These are phyloP conservation scores for Nicator chloris DNA, from an alignment of 2,113 vertebrate genomes.

Conservation along the genomic window DNA sequence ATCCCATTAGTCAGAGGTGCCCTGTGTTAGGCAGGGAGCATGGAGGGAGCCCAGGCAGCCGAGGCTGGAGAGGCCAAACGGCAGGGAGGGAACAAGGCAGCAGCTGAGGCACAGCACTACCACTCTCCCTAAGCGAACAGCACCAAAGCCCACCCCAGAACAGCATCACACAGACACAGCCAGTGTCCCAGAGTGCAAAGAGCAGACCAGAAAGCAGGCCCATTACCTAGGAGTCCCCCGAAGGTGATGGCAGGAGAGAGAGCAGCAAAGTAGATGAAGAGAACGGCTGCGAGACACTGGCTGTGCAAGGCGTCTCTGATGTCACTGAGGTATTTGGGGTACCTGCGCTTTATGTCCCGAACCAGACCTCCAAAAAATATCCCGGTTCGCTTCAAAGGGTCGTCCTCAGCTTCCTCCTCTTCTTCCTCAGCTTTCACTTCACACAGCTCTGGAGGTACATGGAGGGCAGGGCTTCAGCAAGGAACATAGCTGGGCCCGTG, in stretches of 20 bases:
- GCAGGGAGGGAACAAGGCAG: constrained; percentile 21
- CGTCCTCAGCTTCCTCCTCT: constrained; percentile 83
- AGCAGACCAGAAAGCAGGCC: constrained; percentile 61
- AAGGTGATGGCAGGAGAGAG: constrained; percentile 98
- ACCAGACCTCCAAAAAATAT: constrained; percentile 92
- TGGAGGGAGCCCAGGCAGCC: background rate
- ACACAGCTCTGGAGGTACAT: constrained; percentile 55
- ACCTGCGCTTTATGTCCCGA: constrained; percentile 91
- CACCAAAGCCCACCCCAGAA: constrained; percentile 31
- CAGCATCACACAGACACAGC: constrained; percentile 41
- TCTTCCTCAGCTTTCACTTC: constrained; percentile 81
- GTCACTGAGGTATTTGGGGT: constrained; percentile 91
- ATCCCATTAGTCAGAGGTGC: background rate
- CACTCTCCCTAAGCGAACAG: background rate
- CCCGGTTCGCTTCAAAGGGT: constrained; percentile 89
- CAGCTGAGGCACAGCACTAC: background rate
- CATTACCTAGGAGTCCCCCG: constrained; percentile 93
- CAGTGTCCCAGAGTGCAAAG: constrained; percentile 34
- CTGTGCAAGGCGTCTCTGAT: constrained; percentile 89
- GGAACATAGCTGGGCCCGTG: background rate
- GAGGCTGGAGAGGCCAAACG: background rate
- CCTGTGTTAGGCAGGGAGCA: background rate
- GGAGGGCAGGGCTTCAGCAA: background rate
- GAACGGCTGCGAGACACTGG: constrained; percentile 91
- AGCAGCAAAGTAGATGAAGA: constrained; percentile 98